phyloP scores from a whole-genome alignment of 2,113 vertebrate species.

The Calyptomena viridis region DNA sequence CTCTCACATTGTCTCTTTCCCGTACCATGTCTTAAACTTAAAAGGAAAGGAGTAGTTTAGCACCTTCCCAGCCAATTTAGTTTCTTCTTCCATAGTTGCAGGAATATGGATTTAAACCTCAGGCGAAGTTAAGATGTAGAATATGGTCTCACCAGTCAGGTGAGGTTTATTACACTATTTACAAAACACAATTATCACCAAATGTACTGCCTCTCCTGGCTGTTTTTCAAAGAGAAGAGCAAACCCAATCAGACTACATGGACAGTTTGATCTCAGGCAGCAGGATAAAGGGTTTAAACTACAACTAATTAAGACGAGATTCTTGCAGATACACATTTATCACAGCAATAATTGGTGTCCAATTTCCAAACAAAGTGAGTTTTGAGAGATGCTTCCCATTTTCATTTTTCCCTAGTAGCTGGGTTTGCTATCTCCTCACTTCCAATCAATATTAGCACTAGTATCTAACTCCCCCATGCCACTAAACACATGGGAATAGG shows the following conservation, averaged over 20 bases:
- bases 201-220: neutral
- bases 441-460: accelerated
- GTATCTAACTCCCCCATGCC: neutral
- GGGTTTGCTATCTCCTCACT: neutral
- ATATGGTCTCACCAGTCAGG: neutral
- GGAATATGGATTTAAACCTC: neutral
- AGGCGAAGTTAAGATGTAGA: neutral
- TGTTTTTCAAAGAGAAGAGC: neutral
- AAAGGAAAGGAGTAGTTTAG: neutral
- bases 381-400: neutral
- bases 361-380: neutral
- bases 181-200: neutral
- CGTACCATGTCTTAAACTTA: neutral
- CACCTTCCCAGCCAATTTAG: neutral
- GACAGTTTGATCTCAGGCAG: neutral
- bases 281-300: neutral
- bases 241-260: neutral
- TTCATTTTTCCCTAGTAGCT: neutral
- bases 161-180: neutral
- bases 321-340: neutral
- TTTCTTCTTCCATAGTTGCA: neutral
- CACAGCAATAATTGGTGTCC: neutral
- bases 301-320: neutral
- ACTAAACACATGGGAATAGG: accelerated
- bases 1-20: neutral